A percentile compares a stretch with the other conserved stretches of the same genome.
Evolutionary conservation across 1,140 invertebrate genomes (phyloP).

Genomic region (Drosophila ohnishii): DNA sequence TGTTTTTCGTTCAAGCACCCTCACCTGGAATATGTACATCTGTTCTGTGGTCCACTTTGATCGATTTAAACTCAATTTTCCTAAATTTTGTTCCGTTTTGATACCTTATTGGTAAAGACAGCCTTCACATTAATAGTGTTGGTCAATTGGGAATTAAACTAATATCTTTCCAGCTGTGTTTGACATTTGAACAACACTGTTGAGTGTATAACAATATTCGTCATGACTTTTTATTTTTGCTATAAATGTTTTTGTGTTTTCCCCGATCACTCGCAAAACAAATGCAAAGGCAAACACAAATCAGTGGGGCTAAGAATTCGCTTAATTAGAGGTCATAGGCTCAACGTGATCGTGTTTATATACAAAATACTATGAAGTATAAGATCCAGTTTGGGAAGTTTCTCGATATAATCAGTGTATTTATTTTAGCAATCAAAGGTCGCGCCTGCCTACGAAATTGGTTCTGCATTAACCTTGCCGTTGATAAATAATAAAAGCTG

Average conservation of each 20-base stretch:
- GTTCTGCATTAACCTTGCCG: slow-evolving; percentile 40
- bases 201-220: background rate
- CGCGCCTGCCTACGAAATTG: slow-evolving; percentile 18
- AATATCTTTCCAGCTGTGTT: background rate
- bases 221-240: background rate
- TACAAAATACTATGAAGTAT: slow-evolving; percentile 12
- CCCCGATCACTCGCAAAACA: slow-evolving; percentile 22
- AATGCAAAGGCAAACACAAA: slow-evolving; percentile 38
- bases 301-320: slow-evolving; percentile 33
- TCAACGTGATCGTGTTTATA: slow-evolving; percentile 30
- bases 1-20: slow-evolving; percentile 16
- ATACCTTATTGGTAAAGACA: slow-evolving; percentile 9
- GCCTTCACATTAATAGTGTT: slow-evolving; percentile 1
- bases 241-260: slow-evolving; percentile 18
- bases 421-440: slow-evolving; percentile 24
- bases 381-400: slow-evolving; percentile 32
- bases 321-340: slow-evolving; percentile 48
- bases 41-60: slow-evolving; percentile 14
- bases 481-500: slow-evolving; percentile 25
- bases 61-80: slow-evolving; percentile 8
- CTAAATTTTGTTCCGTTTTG: background rate
- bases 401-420: slow-evolving; percentile 16
- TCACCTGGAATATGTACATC: slow-evolving; percentile 8
- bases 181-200: slow-evolving; percentile 6
- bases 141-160: background rate